Evolutionary conservation across 2,113 vertebrate genomes (phyloP).

Genomic region (Ceuthmochares aereus): DNA sequence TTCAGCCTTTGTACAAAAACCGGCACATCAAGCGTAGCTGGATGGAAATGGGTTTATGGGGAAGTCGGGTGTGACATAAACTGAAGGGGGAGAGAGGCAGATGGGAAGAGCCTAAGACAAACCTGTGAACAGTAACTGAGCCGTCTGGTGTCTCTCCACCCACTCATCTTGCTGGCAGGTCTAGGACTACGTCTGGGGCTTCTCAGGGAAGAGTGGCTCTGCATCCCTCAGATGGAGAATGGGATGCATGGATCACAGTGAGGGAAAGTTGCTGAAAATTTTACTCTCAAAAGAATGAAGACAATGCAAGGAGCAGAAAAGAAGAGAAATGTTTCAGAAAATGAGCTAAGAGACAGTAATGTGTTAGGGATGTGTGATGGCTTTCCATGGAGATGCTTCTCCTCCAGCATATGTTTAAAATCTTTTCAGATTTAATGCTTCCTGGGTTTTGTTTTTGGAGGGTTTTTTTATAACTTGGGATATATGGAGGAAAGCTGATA

Average conservation of each 20-base stretch:
- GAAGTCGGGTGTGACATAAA: background rate
- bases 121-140: background rate
- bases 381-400: background rate
- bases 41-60: background rate
- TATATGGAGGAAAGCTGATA: background rate
- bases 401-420: background rate
- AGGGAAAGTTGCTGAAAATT: background rate
- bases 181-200: fast-evolving
- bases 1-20: background rate
- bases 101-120: background rate
- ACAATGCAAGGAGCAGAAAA: background rate
- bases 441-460: too few relatives aligned
- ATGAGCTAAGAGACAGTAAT: background rate
- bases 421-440: background rate
- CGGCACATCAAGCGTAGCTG: background rate
- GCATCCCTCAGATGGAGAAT: background rate
- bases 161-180: background rate
- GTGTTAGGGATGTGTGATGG: background rate
- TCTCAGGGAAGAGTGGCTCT: background rate
- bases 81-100: background rate
- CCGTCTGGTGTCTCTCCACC: background rate
- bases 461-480: too few relatives aligned
- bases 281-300: background rate
- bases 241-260: background rate
- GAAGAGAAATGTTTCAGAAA: background rate